Percentiles rank a stretch among this genome's conserved stretches.
These are phyloP conservation scores for Neolamprologus fasciatus DNA, from an alignment of 2,113 vertebrate species.

Conservation along the genomic window DNA sequence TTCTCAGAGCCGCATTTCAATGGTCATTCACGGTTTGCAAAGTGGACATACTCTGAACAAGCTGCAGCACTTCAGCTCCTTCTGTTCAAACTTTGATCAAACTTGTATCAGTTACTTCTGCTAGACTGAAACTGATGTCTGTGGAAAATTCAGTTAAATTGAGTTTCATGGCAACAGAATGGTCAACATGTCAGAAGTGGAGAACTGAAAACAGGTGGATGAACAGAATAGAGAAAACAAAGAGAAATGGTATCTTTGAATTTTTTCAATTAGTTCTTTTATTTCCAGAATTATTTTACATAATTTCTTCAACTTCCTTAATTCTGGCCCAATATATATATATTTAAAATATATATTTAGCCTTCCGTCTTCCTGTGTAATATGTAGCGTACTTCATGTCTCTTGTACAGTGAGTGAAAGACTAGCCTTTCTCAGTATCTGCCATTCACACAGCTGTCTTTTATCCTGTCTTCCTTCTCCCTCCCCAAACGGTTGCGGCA, in stretches of 20 bases:
- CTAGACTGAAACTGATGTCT: not conserved
- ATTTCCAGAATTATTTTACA: not conserved
- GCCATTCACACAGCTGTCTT: not conserved
- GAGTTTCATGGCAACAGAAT: not conserved
- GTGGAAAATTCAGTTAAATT: not conserved
- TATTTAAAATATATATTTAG: not conserved
- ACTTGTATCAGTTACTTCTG: not conserved
- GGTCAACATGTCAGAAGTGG: not conserved
- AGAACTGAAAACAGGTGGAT: not conserved
- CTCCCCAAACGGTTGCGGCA: not conserved
- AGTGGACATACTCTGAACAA: constrained; percentile 35
- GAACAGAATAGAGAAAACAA: not conserved
- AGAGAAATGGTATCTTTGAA: not conserved
- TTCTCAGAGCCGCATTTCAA: constrained; percentile 41
- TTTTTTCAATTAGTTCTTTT: not conserved
- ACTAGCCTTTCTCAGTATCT: not conserved
- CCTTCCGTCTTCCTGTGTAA: not conserved
- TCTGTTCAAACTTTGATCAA: constrained; percentile 10
- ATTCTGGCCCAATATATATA: not conserved
- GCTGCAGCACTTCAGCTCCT: constrained; percentile 2
- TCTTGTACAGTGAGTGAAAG: not conserved
- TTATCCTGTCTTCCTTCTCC: not conserved
- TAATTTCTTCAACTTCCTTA: not conserved
- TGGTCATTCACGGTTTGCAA: constrained; percentile 29
- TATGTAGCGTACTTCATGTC: not conserved